Evolutionary conservation across 2,888 invertebrate species (phyloP).

Genomic region (Campoplex nolae): DNA sequence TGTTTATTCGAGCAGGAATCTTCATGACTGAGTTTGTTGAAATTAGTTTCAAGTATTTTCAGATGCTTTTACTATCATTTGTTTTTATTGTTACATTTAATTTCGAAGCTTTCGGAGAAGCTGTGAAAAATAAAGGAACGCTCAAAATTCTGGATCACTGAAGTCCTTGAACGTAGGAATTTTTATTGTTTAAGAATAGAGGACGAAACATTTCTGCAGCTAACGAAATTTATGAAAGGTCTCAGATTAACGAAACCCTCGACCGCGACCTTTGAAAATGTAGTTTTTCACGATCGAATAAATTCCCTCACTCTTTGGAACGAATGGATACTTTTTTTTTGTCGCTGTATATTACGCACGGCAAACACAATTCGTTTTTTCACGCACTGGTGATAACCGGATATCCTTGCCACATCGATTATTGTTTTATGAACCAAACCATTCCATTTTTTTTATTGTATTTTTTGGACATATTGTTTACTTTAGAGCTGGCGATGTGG

Average conservation of each 20-base stretch:
- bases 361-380: neutral
- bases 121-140: neutral
- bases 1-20: neutral
- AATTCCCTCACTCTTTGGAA: neutral
- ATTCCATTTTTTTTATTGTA: constrained; percentile 21
- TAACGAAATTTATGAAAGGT: neutral
- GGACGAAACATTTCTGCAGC: neutral
- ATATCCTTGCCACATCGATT: constrained; percentile 17
- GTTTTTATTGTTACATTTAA: neutral
- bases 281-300: neutral
- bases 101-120: neutral
- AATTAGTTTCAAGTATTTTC: neutral
- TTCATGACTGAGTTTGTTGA: neutral
- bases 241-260: neutral
- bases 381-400: neutral
- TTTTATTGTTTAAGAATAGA: neutral
- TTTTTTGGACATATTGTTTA: constrained; percentile 15
- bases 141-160: neutral
- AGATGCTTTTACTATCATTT: neutral
- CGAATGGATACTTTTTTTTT: neutral
- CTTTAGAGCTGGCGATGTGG: neutral
- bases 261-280: neutral
- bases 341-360: neutral
- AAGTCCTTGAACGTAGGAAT: neutral
- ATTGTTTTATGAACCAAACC: neutral